Evolutionary conservation across 2,888 invertebrate genomes (phyloP), one percentile per base, ranked within the genome.

Genomic region (Macrosiphum euphorbiae): DNA sequence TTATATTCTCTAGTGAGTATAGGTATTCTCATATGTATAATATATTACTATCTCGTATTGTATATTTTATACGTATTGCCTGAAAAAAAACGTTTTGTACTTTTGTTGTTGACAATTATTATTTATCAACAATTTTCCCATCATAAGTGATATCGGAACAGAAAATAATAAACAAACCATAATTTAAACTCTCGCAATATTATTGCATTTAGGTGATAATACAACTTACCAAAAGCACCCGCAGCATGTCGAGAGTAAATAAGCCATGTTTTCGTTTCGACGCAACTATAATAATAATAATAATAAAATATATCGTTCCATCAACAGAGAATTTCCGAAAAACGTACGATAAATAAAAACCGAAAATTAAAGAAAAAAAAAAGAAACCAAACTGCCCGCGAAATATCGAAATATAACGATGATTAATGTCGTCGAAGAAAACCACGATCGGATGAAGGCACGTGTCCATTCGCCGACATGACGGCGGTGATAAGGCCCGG

Each of bases 401-500:
- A 20, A 35, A 16, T 20, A 61, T 24, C 24, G 0, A 67, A 13
- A 16, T 20, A 5, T 78, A 78, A 78, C 78, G 78, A 88, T 16
- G 35, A 26, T 47, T 13, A 78, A 11, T 20, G n/a, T 44, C 24
- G 4, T n/a, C n/a, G 58, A 13, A 52, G 58, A 24, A 52, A 58
- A 86, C 24, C 44, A 26, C 87, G 61, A 61, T 50, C 86, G 58
- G 44, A n/a, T 5, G 78, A 89, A 35, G 52, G 85, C 93, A 90
- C 90, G 90, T 90, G 90, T 90, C 85, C 50, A 58, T 58, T 47
- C 89, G 89, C 89, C 90, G 89, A 85, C 93, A 61, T 86, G 86
- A 90, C 90, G 67, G 11, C 41, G 50, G n/a, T 86, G 90, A 94
- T 90, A 94, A 90, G 86, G 93, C 93, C 93, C 86, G 85, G 93